These are phyloP conservation scores for Brachycybe producta DNA, from an alignment of 2,888 invertebrate genomes.

Conservation along the genomic window DNA sequence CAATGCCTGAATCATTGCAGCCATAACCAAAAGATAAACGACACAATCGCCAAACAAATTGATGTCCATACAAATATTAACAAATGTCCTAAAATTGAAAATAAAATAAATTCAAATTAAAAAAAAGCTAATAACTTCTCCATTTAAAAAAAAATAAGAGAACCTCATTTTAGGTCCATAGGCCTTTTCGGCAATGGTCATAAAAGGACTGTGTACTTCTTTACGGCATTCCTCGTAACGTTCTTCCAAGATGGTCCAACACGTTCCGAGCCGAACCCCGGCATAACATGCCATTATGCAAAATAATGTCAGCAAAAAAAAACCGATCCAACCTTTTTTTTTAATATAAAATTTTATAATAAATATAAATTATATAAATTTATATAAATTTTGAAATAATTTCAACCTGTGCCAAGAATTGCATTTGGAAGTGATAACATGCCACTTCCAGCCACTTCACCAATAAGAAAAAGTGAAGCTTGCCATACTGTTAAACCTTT, in stretches of 20 bases:
- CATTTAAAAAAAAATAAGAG: slow-evolving; percentile 2
- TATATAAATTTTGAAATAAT: not conserved
- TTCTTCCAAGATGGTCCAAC: slow-evolving; percentile 55
- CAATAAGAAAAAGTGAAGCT: slow-evolving; percentile 44
- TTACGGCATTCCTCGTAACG: slow-evolving; percentile 44
- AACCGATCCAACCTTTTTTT: slow-evolving; percentile 49
- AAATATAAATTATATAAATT: not conserved
- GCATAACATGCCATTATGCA: slow-evolving; percentile 50
- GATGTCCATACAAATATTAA: slow-evolving; percentile 10
- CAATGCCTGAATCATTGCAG: slow-evolving; percentile 49
- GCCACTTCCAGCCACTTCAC: slow-evolving; percentile 58
- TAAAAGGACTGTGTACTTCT: slow-evolving; percentile 51
- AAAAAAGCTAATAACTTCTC: slow-evolving; percentile 20
- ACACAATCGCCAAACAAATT: slow-evolving; percentile 47
- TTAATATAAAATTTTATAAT: not conserved
- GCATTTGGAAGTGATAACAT: slow-evolving; percentile 52
- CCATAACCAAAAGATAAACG: slow-evolving; percentile 51
- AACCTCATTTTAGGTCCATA: slow-evolving; percentile 39
- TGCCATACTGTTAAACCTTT: slow-evolving; percentile 8
- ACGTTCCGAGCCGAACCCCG: slow-evolving; percentile 50
- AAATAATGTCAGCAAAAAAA: slow-evolving; percentile 46
- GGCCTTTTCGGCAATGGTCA: slow-evolving; percentile 50
- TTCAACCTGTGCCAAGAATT: slow-evolving; percentile 47
- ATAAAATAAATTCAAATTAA: slow-evolving; percentile 2
- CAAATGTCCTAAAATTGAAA: slow-evolving; percentile 23